Conservation (phyloP, 92 coral and sea anemone genomes). For the Umimayanthus chanpuru region DNA sequence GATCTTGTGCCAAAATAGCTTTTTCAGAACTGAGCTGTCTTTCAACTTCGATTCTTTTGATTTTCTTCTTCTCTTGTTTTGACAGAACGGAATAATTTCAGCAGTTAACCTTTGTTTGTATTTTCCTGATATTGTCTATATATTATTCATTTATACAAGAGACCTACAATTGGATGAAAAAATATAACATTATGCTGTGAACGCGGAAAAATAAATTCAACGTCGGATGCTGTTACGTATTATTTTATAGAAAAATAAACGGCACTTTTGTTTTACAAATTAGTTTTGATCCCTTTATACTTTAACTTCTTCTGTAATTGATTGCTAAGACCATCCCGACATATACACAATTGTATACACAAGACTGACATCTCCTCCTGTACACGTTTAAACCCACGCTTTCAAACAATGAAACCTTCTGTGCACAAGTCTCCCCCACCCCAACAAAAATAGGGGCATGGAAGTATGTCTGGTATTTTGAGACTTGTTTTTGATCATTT, state of each 20-base stretch:
- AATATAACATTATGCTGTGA: neutral
- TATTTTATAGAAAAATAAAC: neutral
- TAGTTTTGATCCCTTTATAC: no score
- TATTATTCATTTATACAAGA: no score
- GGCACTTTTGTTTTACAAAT: neutral
- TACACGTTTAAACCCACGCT: no score
- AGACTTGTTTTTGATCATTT: no score
- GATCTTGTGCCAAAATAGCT: constrained; percentile 78
- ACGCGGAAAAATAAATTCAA: neutral
- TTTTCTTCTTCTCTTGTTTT: neutral
- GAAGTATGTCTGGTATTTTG: no score
- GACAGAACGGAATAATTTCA: neutral
- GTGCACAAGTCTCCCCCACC: no score
- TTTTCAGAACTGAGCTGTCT: neutral
- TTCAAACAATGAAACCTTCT: no score
- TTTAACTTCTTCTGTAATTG: no score
- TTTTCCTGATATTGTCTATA: neutral
- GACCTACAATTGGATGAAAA: no score
- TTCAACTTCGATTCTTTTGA: neutral
- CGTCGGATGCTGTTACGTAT: no score
- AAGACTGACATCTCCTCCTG: no score
- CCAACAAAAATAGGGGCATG: no score
- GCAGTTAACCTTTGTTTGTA: neutral
- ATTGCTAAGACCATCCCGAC: neutral
- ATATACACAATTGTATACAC: neutral